Base-by-base conservation (phyloP, 2,888 invertebrate species). In the Cephus pulcher region DNA sequence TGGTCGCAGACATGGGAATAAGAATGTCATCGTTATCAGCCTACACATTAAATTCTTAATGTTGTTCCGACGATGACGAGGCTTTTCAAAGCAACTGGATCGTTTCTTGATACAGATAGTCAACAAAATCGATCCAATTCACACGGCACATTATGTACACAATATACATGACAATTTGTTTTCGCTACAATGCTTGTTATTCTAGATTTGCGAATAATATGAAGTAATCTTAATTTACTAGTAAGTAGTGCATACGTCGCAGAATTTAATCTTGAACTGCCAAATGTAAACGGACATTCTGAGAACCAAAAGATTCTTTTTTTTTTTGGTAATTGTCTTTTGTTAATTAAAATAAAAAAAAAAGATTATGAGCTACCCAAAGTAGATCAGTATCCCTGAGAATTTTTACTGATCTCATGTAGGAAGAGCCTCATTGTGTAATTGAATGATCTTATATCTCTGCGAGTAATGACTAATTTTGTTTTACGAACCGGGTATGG, bases 101-200 rank as follows among this genome's bases (percentile, higher is more conserved):
- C 11, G 9, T 32, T 32, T 71, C 12, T 32, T 33, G 32, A 71
- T 23, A 6, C 0, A 6, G 6, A 30, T 30, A 15, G 15, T 71
- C 32, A 70, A 12, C 32, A 71, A 71, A 32, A 71, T 11, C 1
- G 71, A 32, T 32, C 71, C 32, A 12, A 76, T 76, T 70, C 37
- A 56, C 80, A 78, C 70, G 76, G 74, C 76, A 76, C 77, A 82
- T 82, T 83, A 84, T 84, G 79, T 84, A 84, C 83, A 84, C 81
- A 84, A 84, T 84, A 82, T 84, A 84, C 84, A 84, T 79, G 77
- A 81, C 76, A 75, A 81, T 82, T 80, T 80, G 56, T 75, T 79
- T 79, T 73, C 15, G 33, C 75, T 35, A 75, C 74, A 73, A 23
- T 11, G n/a, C 71, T 70, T 32, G 23, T 71, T 74, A 69, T 40